These are phyloP conservation scores for Brevimyrus niger DNA, from an alignment of 2,113 vertebrate species.

Conservation along the genomic window DNA sequence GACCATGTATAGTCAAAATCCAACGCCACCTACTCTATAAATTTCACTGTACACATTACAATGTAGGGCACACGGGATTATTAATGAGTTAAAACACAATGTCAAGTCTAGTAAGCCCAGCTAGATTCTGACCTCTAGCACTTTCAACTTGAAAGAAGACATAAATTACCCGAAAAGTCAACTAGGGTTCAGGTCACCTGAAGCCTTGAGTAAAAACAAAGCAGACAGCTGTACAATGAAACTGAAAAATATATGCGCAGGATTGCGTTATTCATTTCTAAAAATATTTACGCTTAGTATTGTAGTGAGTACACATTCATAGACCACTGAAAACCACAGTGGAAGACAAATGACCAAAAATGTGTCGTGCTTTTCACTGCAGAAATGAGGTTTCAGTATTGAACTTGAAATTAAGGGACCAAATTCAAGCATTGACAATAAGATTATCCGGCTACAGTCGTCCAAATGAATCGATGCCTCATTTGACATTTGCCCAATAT, in stretches of 20 bases:
- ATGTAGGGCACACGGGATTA: neutral
- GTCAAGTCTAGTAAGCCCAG: neutral
- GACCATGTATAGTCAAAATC: conserved; percentile 24
- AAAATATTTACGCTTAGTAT: neutral
- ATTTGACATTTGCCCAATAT: neutral
- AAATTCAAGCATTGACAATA: neutral
- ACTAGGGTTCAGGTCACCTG: neutral
- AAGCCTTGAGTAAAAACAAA: neutral
- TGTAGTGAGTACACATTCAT: neutral
- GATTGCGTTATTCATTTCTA: neutral
- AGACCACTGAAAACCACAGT: neutral
- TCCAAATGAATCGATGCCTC: neutral
- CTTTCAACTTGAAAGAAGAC: neutral
- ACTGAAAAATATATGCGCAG: neutral
- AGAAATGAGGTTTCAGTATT: neutral
- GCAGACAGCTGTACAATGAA: neutral
- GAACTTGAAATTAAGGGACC: neutral
- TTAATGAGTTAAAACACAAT: conserved; percentile 7
- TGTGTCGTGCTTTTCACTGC: neutral
- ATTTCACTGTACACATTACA: conserved; percentile 24
- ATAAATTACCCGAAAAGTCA: neutral
- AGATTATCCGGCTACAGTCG: neutral
- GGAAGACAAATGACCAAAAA: neutral
- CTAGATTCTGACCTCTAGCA: neutral
- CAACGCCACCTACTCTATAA: neutral